Base-by-base conservation (phyloP, 2,113 vertebrate genomes). In the Tachuris rubrigastra region DNA sequence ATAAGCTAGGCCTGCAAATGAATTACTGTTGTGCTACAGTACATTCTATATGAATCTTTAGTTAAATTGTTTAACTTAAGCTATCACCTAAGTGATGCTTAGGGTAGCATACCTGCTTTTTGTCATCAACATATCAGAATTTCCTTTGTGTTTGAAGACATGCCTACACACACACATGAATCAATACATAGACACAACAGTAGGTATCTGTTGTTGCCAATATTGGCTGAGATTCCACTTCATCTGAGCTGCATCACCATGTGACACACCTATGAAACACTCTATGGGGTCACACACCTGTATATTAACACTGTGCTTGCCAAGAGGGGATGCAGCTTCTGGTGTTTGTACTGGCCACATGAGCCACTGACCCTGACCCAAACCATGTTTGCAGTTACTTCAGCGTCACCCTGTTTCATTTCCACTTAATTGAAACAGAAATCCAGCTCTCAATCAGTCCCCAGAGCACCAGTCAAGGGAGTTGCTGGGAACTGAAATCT, bases 291-390 rank as follows among this genome's bases (percentile, higher is more conserved):
- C 25, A 31, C 39, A 31, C 4, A 4, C 31, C 31, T 9, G 3
- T 12, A 1, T 16, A 8, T 74, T 46, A 30, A 23, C 1, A 2
- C 56, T 23, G 14, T 3, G 1, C 33, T 63, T 42, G 23, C 25
- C 27, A 31, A 12, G 14, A 17, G 27, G 39, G 30, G 16, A 23
- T n/a, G 19, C 5, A 28, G 8, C 28, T 65, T 44, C 44, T 53
- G 44, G 35, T 19, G 8, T 63, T 53, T 28, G 39, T 23, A 17
- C 9, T 9, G 66, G 30, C 39, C 39, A 6, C n/a, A 41, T 1
- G 6, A 79, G n/a, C 13, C 2, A 1, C 41, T 21, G 19, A 27
- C 9, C 25, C 35, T 0, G 0, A n/a, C 35, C 3, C 10, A 42
- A 37, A 37, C 25, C 46, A 10, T 28, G 25, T 14, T 71, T 20